Evolutionary conservation across 2,888 invertebrate genomes (phyloP).

Genomic region (Cristatella mucedo): DNA sequence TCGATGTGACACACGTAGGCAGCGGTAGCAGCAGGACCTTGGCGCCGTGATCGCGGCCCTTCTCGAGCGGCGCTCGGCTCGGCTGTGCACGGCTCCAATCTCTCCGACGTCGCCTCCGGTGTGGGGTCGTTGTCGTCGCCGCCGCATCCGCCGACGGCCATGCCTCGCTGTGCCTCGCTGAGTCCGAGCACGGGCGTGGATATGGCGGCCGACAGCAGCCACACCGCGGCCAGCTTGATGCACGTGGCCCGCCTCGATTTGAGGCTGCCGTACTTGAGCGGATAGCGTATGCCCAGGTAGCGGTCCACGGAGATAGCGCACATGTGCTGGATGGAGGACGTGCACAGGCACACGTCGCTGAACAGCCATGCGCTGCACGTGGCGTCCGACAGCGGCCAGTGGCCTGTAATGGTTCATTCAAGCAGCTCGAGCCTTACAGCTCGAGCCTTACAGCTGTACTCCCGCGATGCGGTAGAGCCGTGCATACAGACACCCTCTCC

Average conservation of each 20-base stretch:
- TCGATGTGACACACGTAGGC: no score
- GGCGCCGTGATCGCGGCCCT: no score
- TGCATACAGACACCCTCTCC: no score
- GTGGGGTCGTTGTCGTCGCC: no score
- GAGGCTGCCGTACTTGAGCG: slow-evolving; percentile 49
- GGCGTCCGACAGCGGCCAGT: slow-evolving; percentile 59
- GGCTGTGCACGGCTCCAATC: no score
- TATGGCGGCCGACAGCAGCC: slow-evolving; percentile 58
- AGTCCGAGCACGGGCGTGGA: slow-evolving; percentile 41
- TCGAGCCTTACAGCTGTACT: no score
- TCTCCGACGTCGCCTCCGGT: no score
- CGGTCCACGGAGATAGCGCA: slow-evolving; percentile 47
- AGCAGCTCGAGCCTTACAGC: no score
- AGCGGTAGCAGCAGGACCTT: no score
- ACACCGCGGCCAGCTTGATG: slow-evolving; percentile 77
- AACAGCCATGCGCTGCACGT: slow-evolving; percentile 55
- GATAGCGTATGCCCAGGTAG: slow-evolving; percentile 73
- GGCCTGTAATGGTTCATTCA: slow-evolving; percentile 47
- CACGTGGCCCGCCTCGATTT: slow-evolving; percentile 32
- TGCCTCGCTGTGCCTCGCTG: slow-evolving; percentile 45
- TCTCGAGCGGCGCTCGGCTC: no score
- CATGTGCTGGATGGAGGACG: slow-evolving; percentile 45
- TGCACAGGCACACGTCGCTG: slow-evolving; percentile 48
- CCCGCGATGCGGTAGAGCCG: no score
- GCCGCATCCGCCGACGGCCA: slow-evolving; percentile 46